phyloP scores from a whole-genome alignment of 2,113 vertebrate species.

The Mola mola region DNA sequence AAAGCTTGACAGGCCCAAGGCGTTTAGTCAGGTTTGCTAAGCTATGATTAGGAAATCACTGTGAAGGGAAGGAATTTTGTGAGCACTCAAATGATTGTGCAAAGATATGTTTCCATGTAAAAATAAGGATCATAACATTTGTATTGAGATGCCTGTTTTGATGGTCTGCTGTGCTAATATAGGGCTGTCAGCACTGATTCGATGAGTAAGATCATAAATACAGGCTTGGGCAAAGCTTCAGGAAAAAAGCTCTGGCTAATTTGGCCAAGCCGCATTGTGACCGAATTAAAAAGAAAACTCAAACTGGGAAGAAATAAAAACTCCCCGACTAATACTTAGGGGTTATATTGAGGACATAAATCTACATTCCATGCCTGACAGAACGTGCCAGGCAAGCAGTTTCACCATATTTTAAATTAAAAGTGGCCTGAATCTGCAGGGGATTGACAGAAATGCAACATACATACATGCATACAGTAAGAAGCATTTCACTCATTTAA shows the following conservation, averaged over 20 bases:
- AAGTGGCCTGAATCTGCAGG: too few relatives aligned
- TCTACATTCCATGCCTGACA: constrained; percentile 1
- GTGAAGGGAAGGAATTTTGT: background rate
- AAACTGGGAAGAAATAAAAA: constrained; percentile 19
- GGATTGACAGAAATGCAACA: too few relatives aligned
- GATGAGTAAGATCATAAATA: constrained; percentile 51
- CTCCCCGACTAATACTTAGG: constrained; percentile 28
- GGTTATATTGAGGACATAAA: constrained; percentile 25
- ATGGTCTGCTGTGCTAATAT: too few relatives aligned
- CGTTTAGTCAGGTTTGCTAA: background rate
- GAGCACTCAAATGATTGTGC: too few relatives aligned
- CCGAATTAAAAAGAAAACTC: constrained; percentile 48
- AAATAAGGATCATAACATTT: too few relatives aligned
- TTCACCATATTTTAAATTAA: too few relatives aligned
- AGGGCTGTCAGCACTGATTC: constrained; percentile 14
- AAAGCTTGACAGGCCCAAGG: too few relatives aligned
- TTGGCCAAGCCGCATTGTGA: constrained; percentile 31
- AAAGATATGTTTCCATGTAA: too few relatives aligned
- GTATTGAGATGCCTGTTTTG: too few relatives aligned
- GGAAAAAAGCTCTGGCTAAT: constrained; percentile 39
- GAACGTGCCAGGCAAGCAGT: background rate
- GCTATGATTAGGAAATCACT: background rate
- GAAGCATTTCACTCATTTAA: too few relatives aligned
- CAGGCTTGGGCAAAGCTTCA: too few relatives aligned
- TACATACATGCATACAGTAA: too few relatives aligned